Evolutionary conservation across 1,140 invertebrate species (phyloP), one percentile per base, ranked within the genome.

Genomic region (Leptinotarsa defecta): DNA sequence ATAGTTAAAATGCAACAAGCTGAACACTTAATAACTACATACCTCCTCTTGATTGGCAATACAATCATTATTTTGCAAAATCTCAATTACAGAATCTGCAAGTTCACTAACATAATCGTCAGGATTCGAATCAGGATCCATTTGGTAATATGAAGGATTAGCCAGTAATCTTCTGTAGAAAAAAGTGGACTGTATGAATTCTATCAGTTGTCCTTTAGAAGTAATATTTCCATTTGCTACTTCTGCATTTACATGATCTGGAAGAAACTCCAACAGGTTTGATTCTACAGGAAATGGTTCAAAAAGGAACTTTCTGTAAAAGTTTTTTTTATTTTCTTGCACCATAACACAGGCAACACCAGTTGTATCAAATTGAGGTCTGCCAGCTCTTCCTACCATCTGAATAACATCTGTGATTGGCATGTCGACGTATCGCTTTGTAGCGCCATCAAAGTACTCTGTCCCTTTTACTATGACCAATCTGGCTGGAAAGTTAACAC

Each of bases 231-330:
- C 96, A n/a, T 96, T 94, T 3, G 93, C 92, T 75, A 99, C 94
- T 89, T 99, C 98, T 3, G 98, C 98, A 87, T 99, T 99, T 65
- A 99, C 89, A 86, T 99, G 98, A 86, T 99, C 98, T 1, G 97
- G 91, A 15, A 99, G 85, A 0, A 98, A 97, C 72, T 92, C 90
- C 8, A 99, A 86, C 17, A 99, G 86, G 85, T 93, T 97, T 0
- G 97, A 99, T 86, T 99, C 98, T 0, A 99, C 98, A 0, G 98
- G 98, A 86, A 99, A 99, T 0, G 98, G 98, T 85, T 99, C 97
- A 85, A 99, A 99, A 0, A 99, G 86, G 86, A 99, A 99, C 85
- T 98, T 98, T 84, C 98, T 98, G 87, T 99, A 99, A 88, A 99
- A 99, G 84, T 96, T 95, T 86, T 99, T 99, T 86, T 99, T 99